phyloP scores from a whole-genome alignment of 2,113 vertebrate genomes.

The Noturus placidus region DNA sequence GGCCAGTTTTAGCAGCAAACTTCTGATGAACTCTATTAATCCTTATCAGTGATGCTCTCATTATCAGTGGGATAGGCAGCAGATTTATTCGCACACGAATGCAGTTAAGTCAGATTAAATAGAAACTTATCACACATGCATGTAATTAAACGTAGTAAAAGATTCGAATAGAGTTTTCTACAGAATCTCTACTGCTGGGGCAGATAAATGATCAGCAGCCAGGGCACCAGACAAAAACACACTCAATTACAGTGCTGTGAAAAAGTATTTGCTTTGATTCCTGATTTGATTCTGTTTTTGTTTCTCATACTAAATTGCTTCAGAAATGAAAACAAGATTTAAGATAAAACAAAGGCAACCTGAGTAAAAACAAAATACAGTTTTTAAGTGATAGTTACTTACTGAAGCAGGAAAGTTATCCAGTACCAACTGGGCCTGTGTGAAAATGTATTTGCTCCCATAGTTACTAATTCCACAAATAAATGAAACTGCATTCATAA shows the following conservation, averaged over 20 bases:
- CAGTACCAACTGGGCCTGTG: too few relatives aligned
- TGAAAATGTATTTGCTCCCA: too few relatives aligned
- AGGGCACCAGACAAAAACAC: background rate
- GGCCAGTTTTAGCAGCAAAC: conserved; percentile 2
- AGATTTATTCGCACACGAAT: conserved; percentile 13
- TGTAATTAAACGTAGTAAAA: conserved; percentile 37
- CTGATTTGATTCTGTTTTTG: too few relatives aligned
- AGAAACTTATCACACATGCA: conserved; percentile 19
- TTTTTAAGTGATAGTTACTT: too few relatives aligned
- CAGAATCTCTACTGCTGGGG: conserved; percentile 1
- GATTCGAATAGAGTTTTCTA: conserved; percentile 13
- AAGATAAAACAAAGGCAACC: too few relatives aligned
- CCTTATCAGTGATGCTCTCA: conserved; percentile 17
- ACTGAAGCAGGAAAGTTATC: too few relatives aligned
- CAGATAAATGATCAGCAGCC: background rate
- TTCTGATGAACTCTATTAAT: conserved; percentile 36
- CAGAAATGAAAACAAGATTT: too few relatives aligned
- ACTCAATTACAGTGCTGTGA: background rate
- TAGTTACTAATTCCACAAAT: too few relatives aligned
- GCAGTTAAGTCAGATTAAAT: conserved; percentile 21
- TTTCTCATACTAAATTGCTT: too few relatives aligned
- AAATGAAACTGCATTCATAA: too few relatives aligned
- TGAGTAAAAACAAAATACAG: too few relatives aligned
- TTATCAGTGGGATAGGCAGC: conserved; percentile 26
- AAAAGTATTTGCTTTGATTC: too few relatives aligned